Evolutionary conservation across 2,797 vertebrate species (phyloP), one percentile per base, ranked within the genome.

Genomic region (Centropyge bicolor): DNA sequence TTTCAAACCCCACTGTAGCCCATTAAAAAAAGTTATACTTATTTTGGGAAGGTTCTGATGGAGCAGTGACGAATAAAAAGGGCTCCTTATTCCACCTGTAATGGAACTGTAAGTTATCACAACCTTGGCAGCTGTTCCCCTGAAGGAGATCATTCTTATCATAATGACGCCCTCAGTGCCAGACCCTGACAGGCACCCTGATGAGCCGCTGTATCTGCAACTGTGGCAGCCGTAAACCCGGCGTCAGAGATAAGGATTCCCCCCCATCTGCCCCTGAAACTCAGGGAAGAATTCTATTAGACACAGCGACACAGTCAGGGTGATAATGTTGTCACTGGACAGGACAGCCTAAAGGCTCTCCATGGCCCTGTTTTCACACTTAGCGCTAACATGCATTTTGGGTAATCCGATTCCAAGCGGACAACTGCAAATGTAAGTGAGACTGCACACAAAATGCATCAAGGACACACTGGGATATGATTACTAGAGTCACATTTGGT

Each of bases 81-180:
- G 48, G 7, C 59, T 71, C 63, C 46, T 64, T 65, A 56, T 65
- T 76, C 38, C 67, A 84, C 59, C 78, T 83, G 81, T 80, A 80
- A 77, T 75, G 43, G n/a, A 80, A 69, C 73, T 79, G 36, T 62
- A 61, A 84, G 43, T 62, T 82, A 86, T 80, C 72, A 62, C 52
- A 82, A 60, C 40, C 68, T 66, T 83, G 73, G 66, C 82, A 86
- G 84, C 76, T 73, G 67, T 64, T 74, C 54, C 74, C 66, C 60
- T 76, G 74, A 65, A 83, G 78, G 66, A 86, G 77, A 78, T 81
- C 14, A 77, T 76, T 76, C 63, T 83, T 81, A 88, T 88, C 84
- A 84, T 67, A 74, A 70, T 81, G 76, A 76, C 79, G 66, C 46
- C 62, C 56, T 78, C 69, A 79, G 74, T 69, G 74, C 38, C 68